Conservation (phyloP, 2,888 invertebrate species). For the Drosophila falleni region DNA sequence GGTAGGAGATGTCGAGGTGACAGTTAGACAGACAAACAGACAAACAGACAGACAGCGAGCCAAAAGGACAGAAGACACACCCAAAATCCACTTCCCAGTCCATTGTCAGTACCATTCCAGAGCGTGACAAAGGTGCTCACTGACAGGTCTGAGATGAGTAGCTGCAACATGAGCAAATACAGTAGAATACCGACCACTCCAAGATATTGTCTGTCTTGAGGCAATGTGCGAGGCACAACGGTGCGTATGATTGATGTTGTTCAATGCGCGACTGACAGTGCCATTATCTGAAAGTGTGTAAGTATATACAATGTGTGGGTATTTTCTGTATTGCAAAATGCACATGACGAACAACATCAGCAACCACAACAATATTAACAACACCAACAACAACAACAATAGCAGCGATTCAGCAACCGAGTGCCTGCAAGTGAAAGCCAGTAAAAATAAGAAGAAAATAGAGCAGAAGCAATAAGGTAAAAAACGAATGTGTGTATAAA, state of each 20-base stretch:
- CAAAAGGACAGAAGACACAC: conserved; percentile 41
- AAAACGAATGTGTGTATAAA: conserved; percentile 7
- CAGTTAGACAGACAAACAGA: conserved; percentile 27
- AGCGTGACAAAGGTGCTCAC: conserved; percentile 46
- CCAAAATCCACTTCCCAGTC: background rate
- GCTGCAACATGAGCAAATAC: conserved; percentile 49
- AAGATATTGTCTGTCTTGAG: conserved; percentile 52
- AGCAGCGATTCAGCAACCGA: conserved; percentile 21
- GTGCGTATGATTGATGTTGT: conserved; percentile 75
- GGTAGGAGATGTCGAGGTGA: conserved; percentile 7
- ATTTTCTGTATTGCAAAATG: conserved; percentile 29
- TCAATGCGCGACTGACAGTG: conserved; percentile 63
- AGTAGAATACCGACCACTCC: conserved; percentile 13
- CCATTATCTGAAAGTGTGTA: conserved; percentile 56
- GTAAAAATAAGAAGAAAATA: conserved; percentile 11
- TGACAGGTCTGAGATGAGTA: conserved; percentile 31
- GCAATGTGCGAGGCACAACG: conserved; percentile 43
- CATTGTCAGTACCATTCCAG: background rate
- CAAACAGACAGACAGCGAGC: conserved; percentile 26
- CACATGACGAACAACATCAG: conserved; percentile 45
- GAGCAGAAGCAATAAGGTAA: background rate
- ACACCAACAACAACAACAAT: conserved; percentile 1
- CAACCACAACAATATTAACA: conserved; percentile 30
- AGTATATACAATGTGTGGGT: conserved; percentile 14
- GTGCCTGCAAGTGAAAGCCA: conserved; percentile 27